Conservation (phyloP, 2,113 vertebrate genomes). For the Pristiophorus japonicus region DNA sequence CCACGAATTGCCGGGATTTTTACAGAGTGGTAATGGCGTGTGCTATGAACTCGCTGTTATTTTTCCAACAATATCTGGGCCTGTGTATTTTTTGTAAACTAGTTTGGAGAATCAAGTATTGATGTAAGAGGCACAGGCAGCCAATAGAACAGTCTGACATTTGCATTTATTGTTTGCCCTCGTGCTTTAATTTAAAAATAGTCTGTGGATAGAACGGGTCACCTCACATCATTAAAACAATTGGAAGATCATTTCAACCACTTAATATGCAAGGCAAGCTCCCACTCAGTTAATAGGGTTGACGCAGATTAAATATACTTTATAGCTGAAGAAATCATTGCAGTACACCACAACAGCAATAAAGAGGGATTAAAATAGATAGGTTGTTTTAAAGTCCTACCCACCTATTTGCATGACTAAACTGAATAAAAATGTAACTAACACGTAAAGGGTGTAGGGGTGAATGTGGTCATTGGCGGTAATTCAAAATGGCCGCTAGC, state of each 20-base stretch:
- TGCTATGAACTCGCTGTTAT: background rate
- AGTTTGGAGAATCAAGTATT: background rate
- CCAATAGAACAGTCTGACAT: background rate
- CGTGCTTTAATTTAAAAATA: background rate
- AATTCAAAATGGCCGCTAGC: background rate
- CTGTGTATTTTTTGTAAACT: background rate
- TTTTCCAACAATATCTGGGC: background rate
- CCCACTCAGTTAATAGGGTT: background rate
- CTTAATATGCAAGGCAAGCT: background rate
- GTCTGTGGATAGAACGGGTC: background rate
- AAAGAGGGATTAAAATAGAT: background rate
- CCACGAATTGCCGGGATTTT: background rate
- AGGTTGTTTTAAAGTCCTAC: background rate
- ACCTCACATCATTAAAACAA: background rate
- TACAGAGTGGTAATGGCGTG: background rate
- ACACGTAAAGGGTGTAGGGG: background rate
- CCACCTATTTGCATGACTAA: background rate
- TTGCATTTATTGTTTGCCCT: background rate
- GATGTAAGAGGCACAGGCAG: background rate
- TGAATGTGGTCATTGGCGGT: too few relatives aligned
- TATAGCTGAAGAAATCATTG: background rate
- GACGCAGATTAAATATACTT: background rate
- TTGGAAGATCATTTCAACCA: background rate
- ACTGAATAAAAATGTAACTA: background rate
- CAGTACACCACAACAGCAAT: background rate